These are phyloP conservation scores for Cervus canadensis DNA, from an alignment of 2,113 vertebrate genomes.

Conservation along the genomic window DNA sequence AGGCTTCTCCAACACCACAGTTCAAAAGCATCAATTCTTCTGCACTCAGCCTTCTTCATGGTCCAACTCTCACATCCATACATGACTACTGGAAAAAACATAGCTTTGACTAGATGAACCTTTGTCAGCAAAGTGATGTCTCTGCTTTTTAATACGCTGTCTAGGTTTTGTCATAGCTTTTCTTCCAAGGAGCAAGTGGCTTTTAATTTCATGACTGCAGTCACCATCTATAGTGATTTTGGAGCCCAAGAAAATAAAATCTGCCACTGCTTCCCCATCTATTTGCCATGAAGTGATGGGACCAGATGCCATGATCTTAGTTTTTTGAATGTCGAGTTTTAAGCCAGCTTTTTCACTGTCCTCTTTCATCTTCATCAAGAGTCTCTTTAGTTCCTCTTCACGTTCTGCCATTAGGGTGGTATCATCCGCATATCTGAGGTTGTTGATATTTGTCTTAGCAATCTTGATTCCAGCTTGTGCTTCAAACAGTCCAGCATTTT, in stretches of 20 bases:
- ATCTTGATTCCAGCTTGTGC: background rate
- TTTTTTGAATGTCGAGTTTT: background rate
- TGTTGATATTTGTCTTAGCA: background rate
- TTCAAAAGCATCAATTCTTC: background rate
- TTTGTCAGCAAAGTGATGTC: background rate
- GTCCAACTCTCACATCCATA: background rate
- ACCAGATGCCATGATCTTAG: background rate
- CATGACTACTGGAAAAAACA: background rate
- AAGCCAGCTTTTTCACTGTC: background rate
- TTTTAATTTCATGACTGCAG: background rate
- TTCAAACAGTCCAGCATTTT: background rate
- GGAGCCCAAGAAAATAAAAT: background rate
- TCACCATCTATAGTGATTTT: background rate
- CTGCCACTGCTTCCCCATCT: background rate
- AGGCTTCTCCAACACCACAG: background rate
- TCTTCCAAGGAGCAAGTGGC: background rate
- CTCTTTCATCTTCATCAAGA: background rate
- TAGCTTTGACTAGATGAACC: background rate
- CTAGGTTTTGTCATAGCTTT: background rate
- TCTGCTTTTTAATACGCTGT: background rate
- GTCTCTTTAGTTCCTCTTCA: background rate
- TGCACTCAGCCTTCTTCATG: background rate
- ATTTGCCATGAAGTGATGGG: background rate
- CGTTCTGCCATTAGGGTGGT: background rate
- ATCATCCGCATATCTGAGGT: background rate